Conservation (phyloP, 2,113 vertebrate genomes). For the Fregata magnificens region DNA sequence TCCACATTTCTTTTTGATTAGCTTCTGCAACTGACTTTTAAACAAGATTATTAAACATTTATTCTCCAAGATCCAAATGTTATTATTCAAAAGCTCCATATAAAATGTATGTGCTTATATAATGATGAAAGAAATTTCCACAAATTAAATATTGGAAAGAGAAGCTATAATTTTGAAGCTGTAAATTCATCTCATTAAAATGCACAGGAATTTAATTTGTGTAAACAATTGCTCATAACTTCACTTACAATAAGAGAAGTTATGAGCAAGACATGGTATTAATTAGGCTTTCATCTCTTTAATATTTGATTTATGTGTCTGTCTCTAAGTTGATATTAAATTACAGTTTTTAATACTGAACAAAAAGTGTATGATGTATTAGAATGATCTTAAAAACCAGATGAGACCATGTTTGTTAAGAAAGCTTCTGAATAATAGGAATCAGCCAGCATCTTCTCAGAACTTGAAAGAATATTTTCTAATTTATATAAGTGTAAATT, state of each 20-base stretch:
- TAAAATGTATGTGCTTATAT: not conserved
- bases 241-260: not conserved
- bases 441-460: not conserved
- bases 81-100: not conserved
- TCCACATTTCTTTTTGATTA: not conserved
- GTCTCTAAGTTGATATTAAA: not conserved
- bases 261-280: not conserved
- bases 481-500: not conserved
- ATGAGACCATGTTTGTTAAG: not conserved
- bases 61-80: not conserved
- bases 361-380: not conserved
- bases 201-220: slow-evolving; percentile 5
- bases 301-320: not conserved
- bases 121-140: not conserved
- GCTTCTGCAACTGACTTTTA: not conserved
- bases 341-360: not conserved
- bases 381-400: not conserved
- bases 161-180: not conserved
- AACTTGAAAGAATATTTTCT: not conserved
- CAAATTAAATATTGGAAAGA: not conserved
- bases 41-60: not conserved
- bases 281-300: slow-evolving; percentile 10
- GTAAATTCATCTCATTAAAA: slow-evolving; percentile 26
- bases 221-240: slow-evolving; percentile 8
- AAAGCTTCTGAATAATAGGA: not conserved